Base-by-base conservation (phyloP, 2,888 invertebrate species). In the Neoitamus cyanurus region DNA sequence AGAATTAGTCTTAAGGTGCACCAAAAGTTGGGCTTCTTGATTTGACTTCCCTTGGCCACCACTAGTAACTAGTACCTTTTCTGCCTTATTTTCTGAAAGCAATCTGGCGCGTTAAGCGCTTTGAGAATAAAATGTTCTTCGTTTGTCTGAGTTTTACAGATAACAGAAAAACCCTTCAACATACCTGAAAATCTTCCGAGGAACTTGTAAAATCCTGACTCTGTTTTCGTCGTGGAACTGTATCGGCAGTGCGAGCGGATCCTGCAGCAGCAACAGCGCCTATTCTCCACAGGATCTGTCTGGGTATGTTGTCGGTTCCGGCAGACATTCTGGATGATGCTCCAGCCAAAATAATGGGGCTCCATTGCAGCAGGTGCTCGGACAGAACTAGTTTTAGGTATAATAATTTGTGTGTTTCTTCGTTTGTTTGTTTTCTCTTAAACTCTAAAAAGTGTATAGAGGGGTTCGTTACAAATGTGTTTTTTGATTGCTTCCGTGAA, bases 101-200 rank as follows among this genome's bases (percentile, higher is more conserved):
- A 34, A 5, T 34, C 7, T 34, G 34, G 34, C 34, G 34, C 7
- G 4, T 34, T 34, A 34, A 34, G n/a, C n/a, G n/a, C n/a, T n/a
- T n/a, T n/a, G n/a, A 34, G 3, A 34, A 34, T 34, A 34, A 5
- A 5, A 5, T 34, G 34, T 34, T 34, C 3, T 20, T 20, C 15
- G 20, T 7, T 48, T 3, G 5, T 48, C 48, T 48, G n/a, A n/a
- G 48, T n/a, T n/a, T n/a, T n/a, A n/a, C n/a, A 48, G n/a, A 42
- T 68, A n/a, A 68, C 13, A 68, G 15, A 58, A 58, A 58, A 68
- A 68, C 11, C 6, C 3, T 0, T n/a, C 13, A 9, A 70, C 20
- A 37, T 73, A 86, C 86, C 86, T 80, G 86, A 86, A 73, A 86
- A 86, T 83, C 86, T 75, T 73, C 85, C 85, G 42, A 86, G 84